Percentiles rank a stretch among this genome's conserved stretches.
These are phyloP conservation scores for Hemicentrotus pulcherrimus DNA, from an alignment of 35 echinoderm and acorn worm genomes.

Conservation along the genomic window DNA sequence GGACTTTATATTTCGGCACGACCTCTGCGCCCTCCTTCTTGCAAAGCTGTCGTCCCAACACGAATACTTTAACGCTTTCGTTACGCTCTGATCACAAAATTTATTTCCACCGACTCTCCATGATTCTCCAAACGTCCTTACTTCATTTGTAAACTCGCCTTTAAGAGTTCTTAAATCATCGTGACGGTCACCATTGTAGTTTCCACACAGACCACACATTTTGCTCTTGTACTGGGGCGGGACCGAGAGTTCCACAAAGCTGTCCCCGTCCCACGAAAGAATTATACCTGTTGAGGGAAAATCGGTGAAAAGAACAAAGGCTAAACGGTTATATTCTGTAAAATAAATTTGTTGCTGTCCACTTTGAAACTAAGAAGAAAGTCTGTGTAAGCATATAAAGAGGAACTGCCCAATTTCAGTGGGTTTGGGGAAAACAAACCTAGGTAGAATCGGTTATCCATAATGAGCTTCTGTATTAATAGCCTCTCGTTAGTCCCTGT, in stretches of 20 bases:
- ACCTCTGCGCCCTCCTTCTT: conserved; percentile 61
- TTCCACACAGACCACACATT: conserved; percentile 90
- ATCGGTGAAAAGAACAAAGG: neutral
- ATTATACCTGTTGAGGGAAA: conserved; percentile 66
- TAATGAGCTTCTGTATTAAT: neutral
- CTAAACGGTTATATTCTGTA: neutral
- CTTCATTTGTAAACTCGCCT: conserved; percentile 61
- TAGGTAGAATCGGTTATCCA: too few relatives aligned
- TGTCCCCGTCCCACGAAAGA: conserved; percentile 95
- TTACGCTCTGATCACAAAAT: conserved; percentile 54
- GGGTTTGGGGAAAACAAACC: too few relatives aligned
- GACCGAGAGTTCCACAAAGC: conserved; percentile 80
- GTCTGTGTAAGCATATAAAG: too few relatives aligned
- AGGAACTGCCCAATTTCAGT: too few relatives aligned
- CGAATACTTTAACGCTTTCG: conserved; percentile 44
- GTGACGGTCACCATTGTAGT: conserved; percentile 78
- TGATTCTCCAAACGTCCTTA: conserved; percentile 72
- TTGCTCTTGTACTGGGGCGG: conserved; percentile 76
- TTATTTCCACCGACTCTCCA: conserved; percentile 80
- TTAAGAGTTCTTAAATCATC: conserved; percentile 76
- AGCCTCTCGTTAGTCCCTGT: too few relatives aligned
- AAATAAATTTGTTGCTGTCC: too few relatives aligned
- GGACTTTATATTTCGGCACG: conserved; percentile 75
- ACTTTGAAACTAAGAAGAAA: neutral
- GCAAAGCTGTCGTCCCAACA: conserved; percentile 58